Conservation (phyloP, 2,113 vertebrate genomes). For the Oreocharis arfaki region DNA sequence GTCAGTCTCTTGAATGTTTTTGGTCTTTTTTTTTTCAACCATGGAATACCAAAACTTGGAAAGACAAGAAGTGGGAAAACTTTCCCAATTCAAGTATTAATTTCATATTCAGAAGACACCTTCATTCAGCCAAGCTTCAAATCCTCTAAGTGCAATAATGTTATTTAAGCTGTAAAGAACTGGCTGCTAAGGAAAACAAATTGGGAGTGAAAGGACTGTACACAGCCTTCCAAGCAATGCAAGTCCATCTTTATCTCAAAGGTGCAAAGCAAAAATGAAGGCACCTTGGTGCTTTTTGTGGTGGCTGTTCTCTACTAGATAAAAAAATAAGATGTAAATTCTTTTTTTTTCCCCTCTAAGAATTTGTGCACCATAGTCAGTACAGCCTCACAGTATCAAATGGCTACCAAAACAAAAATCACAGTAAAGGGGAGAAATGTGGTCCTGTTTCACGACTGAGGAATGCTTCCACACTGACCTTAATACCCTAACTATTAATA, state of each 20-base stretch:
- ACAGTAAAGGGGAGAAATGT: rapidly evolving
- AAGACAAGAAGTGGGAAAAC: not conserved
- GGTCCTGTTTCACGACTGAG: not conserved
- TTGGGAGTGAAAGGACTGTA: not conserved
- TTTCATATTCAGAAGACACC: not conserved
- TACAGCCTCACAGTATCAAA: not conserved
- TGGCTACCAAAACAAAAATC: not conserved
- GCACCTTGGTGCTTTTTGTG: not conserved
- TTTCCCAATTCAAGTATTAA: not conserved
- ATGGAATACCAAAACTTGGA: not conserved
- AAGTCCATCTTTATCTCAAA: not conserved
- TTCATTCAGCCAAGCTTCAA: not conserved
- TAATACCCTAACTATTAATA: not conserved
- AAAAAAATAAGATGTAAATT: not conserved
- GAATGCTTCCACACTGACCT: not conserved
- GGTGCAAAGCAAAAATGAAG: not conserved
- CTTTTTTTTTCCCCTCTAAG: not conserved
- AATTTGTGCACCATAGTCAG: not conserved
- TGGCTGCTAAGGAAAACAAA: not conserved
- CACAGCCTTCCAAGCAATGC: not conserved
- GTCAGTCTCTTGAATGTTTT: not conserved
- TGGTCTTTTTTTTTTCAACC: not conserved
- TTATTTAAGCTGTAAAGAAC: not conserved
- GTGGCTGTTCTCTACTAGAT: not conserved
- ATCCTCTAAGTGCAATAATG: not conserved